Evolutionary conservation across 2,797 vertebrate species (phyloP).

Genomic region (Enteromius trimaculatus): DNA sequence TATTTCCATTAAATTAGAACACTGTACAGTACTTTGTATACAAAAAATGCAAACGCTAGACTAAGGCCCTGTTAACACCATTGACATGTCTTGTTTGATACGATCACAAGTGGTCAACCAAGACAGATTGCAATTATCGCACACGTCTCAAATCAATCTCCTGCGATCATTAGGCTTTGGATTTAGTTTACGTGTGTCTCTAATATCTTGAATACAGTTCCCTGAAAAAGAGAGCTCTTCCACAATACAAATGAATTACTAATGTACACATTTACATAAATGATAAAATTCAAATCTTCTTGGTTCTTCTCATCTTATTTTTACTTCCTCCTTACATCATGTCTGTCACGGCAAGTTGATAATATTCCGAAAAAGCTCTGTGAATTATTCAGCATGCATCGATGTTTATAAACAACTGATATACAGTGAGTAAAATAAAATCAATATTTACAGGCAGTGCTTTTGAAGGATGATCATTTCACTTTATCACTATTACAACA

Average conservation of each 20-base stretch:
- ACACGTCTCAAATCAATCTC: not conserved
- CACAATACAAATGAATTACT: not conserved
- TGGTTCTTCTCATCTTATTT: not conserved
- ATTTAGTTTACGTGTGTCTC: not conserved
- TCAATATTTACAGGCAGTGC: not conserved
- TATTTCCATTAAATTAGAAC: not conserved
- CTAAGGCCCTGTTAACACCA: not conserved
- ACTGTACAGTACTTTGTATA: not conserved
- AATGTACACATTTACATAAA: not conserved
- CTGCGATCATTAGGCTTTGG: not conserved
- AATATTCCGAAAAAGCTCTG: not conserved
- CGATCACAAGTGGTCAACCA: constrained; percentile 7
- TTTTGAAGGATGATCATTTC: constrained; percentile 1
- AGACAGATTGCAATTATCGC: not conserved
- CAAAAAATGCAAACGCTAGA: not conserved
- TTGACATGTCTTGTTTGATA: not conserved
- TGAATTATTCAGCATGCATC: constrained; percentile 22
- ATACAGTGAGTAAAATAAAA: constrained; percentile 1
- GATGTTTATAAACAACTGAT: constrained; percentile 16
- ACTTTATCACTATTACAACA: not conserved
- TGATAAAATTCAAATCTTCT: not conserved
- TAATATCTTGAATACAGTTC: not conserved
- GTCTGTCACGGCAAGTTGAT: not conserved
- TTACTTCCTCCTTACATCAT: not conserved
- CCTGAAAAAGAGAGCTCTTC: not conserved